Conservation (phyloP, 1,140 invertebrate genomes). For the Daktulosphaira vitifoliae region DNA sequence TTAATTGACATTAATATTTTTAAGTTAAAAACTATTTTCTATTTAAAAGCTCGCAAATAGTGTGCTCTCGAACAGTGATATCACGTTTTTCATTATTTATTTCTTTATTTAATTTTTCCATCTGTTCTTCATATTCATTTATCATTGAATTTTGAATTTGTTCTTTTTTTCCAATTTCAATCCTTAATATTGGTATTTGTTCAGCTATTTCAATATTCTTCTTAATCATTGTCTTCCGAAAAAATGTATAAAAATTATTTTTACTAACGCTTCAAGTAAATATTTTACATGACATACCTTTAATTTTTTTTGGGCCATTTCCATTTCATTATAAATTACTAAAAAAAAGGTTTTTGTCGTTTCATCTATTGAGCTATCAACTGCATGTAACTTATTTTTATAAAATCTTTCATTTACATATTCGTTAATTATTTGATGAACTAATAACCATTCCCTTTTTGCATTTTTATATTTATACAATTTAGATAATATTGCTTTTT, state of each 20-base stretch:
- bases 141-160: not conserved
- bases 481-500: not conserved
- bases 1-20: no score
- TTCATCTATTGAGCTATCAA: not conserved
- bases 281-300: not conserved
- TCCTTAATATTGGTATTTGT: not conserved
- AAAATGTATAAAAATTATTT: not conserved
- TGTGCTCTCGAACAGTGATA: not conserved
- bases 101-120: not conserved
- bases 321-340: conserved; percentile 3
- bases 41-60: not conserved
- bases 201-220: conserved; percentile 5
- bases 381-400: not conserved
- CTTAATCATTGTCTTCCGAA: not conserved
- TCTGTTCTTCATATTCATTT: not conserved
- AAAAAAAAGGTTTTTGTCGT: not conserved
- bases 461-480: conserved; percentile 14
- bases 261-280: not conserved
- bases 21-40: not conserved
- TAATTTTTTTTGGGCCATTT: conserved; percentile 8
- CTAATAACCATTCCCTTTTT: conserved; percentile 13
- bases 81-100: conserved; percentile 21
- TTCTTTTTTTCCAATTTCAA: not conserved
- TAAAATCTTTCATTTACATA: conserved; percentile 3
- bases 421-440: not conserved